Evolutionary conservation across 2,797 vertebrate species (phyloP).

Genomic region (Chaenodraco wilsoni): DNA sequence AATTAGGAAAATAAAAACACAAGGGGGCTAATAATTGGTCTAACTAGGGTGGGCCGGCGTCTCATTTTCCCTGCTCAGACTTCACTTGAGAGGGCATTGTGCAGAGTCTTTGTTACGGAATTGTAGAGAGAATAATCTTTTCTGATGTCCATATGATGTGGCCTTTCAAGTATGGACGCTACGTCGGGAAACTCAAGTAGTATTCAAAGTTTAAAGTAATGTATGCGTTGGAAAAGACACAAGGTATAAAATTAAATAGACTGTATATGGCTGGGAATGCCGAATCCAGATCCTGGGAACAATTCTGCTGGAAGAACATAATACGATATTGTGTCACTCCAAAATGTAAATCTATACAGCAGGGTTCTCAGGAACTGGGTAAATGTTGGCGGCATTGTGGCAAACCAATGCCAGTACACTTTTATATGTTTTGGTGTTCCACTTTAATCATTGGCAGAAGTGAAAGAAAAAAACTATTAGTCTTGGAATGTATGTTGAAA

Average conservation of each 20-base stretch:
- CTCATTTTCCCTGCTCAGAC: slow-evolving; percentile 22
- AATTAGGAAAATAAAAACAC: slow-evolving; percentile 44
- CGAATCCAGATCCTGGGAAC: no score
- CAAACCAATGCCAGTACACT: no score
- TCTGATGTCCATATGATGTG: slow-evolving; percentile 18
- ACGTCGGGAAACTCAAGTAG: slow-evolving; percentile 13
- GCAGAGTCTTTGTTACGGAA: slow-evolving; percentile 30
- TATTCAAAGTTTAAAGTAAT: slow-evolving; percentile 27
- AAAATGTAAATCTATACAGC: no score
- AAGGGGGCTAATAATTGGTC: slow-evolving; percentile 47
- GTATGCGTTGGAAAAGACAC: slow-evolving; percentile 15
- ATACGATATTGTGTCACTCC: no score
- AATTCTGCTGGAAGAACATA: no score
- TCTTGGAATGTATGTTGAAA: no score
- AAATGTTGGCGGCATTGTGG: no score
- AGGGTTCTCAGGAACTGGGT: no score
- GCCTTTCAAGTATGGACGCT: slow-evolving; percentile 20
- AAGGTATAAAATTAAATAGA: not conserved
- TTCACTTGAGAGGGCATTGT: slow-evolving; percentile 43
- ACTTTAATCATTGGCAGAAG: no score
- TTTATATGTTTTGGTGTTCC: no score
- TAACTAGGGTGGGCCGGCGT: slow-evolving; percentile 35
- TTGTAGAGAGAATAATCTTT: slow-evolving; percentile 22
- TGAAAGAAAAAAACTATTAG: no score
- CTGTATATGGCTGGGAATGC: no score